These are phyloP conservation scores for Sympetrum striolatum DNA, from an alignment of 2,888 invertebrate species.

Conservation along the genomic window DNA sequence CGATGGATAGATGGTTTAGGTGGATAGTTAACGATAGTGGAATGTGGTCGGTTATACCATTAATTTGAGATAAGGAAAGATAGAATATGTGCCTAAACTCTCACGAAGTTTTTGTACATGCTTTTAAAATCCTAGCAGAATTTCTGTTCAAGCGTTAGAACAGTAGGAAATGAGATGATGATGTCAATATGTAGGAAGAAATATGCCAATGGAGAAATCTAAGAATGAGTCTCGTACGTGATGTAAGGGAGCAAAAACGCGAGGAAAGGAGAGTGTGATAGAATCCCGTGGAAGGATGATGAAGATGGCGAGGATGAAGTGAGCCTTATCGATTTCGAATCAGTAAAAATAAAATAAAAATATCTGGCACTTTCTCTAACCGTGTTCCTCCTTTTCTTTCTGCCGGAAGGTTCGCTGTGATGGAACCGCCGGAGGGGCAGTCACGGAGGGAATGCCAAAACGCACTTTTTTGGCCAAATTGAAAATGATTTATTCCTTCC, in stretches of 20 bases:
- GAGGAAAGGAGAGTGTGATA: not conserved
- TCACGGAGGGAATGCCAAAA: not conserved
- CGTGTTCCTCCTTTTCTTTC: not conserved
- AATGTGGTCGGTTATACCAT: too few relatives aligned
- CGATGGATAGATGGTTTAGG: too few relatives aligned
- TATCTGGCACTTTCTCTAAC: not conserved
- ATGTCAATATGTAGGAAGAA: too few relatives aligned
- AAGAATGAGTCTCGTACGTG: not conserved
- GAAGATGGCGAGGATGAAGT: not conserved
- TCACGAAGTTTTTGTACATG: too few relatives aligned
- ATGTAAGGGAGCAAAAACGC: not conserved
- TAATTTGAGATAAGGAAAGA: too few relatives aligned
- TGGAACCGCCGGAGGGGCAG: not conserved
- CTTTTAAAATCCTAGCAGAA: too few relatives aligned
- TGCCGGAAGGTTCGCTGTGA: not conserved
- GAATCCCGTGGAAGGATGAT: not conserved
- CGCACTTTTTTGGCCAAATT: not conserved
- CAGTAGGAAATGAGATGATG: not conserved
- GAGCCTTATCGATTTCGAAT: not conserved
- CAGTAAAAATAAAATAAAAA: slow-evolving; percentile 6
- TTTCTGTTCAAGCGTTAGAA: too few relatives aligned
- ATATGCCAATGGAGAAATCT: too few relatives aligned
- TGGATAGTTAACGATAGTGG: too few relatives aligned
- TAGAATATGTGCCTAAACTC: too few relatives aligned
- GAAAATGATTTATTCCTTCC: not conserved